These are phyloP conservation scores for Syrmaticus mikado DNA, from an alignment of 2,113 vertebrate species.

Conservation along the genomic window DNA sequence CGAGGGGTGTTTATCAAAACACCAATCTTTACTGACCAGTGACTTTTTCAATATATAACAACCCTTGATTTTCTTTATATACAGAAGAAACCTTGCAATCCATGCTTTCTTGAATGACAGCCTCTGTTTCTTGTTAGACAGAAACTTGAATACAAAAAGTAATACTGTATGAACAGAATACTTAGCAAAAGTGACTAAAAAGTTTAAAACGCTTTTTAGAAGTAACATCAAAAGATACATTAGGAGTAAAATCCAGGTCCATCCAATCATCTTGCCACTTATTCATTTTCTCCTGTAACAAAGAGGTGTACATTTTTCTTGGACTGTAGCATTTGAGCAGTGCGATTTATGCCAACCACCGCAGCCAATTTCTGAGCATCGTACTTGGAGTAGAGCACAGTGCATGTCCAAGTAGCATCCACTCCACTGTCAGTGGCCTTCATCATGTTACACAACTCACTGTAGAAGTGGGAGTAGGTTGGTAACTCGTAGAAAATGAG, in stretches of 20 bases:
- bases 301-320: slow-evolving; percentile 93
- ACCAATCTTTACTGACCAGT: background rate
- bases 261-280: background rate
- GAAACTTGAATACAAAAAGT: background rate
- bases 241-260: background rate
- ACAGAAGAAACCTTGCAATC: background rate
- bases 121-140: background rate
- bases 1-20: background rate
- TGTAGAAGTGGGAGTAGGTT: slow-evolving; percentile 95
- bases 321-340: slow-evolving; percentile 95
- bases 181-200: background rate
- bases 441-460: slow-evolving; percentile 96
- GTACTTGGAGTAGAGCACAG: slow-evolving; percentile 90
- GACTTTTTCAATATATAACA: background rate
- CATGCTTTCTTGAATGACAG: background rate
- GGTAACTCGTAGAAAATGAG: slow-evolving; percentile 96
- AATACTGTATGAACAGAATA: background rate
- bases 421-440: slow-evolving; percentile 76
- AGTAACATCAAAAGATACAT: background rate
- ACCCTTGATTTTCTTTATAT: background rate
- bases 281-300: slow-evolving; percentile 87
- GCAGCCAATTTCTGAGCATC: slow-evolving; percentile 89
- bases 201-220: background rate
- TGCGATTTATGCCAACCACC: slow-evolving; percentile 87
- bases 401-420: slow-evolving; percentile 94